Base-by-base conservation (phyloP, 2,113 vertebrate species). In the Egretta garzetta region DNA sequence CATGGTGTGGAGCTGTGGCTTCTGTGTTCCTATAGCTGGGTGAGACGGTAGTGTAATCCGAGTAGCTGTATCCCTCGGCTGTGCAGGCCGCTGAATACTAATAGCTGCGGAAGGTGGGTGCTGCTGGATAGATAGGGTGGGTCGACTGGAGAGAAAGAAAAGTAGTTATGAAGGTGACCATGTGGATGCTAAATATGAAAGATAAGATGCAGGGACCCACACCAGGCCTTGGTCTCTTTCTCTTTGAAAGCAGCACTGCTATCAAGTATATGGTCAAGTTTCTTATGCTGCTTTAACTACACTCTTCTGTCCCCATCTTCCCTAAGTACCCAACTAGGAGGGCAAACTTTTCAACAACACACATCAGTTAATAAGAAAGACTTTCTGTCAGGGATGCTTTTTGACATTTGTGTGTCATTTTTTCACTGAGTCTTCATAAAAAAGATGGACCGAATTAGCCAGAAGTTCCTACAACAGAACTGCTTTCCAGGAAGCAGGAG, bases 41-140 rank as follows among this genome's bases (percentile, higher is more conserved):
- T 99, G 99, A 4, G 99, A 99, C 0, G 99, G 99, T 56, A 99
- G 98, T 2, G 99, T 99, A 96, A 99, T 99, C 24, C 99, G 98
- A 4, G 99, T 98, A 3, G 98, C 98, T 0, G 99, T 94, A 74
- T 99, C 99, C 15, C 99, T 98, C 0, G 99, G 98, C 33, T 99
- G 98, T 1, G 99, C 98, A 41, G 99, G 98, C 86, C 99, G 98
- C 96, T 99, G 99, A 94, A 99, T 99, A 91, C 99, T 99, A 92
- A 99, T 99, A 4, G 99, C 98, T 72, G 99, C 98, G 6, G 99
- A 98, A 7, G 99, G 99, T 0, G 99, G 98, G 83, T 99, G 98
- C 96, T 98, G 98, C 97, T 99, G 99, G 96, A 99, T 99, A 30
- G 99, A 99, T 93, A 99, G 95, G 5, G 99, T 99, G 32, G 99